A percentile compares a stretch with the other conserved stretches of the same genome.
Evolutionary conservation across 2,888 invertebrate genomes (phyloP).

Genomic region (Panopea generosa): DNA sequence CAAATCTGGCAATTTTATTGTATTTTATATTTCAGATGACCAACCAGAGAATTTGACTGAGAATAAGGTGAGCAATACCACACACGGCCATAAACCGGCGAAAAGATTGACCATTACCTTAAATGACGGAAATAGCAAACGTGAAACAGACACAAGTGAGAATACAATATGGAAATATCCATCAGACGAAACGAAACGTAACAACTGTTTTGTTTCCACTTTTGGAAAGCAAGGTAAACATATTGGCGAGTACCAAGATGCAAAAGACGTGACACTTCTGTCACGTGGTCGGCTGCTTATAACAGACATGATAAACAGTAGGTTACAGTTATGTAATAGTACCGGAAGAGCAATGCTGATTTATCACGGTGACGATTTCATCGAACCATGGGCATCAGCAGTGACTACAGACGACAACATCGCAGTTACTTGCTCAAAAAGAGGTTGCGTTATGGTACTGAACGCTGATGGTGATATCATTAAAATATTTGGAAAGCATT

Average conservation of each 20-base stretch:
- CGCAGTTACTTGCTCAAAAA: constrained; percentile 70
- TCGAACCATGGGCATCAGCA: constrained; percentile 74
- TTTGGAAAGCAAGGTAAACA: constrained; percentile 63
- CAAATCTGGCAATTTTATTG: no score
- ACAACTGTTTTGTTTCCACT: constrained; percentile 18
- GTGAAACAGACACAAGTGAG: not conserved
- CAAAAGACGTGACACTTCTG: constrained; percentile 59
- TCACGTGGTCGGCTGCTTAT: constrained; percentile 67
- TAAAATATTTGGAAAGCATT: constrained; percentile 64
- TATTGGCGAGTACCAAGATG: constrained; percentile 66
- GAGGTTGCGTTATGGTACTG: constrained; percentile 68
- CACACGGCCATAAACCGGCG: no score
- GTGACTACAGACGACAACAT: constrained; percentile 67
- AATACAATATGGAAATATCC: constrained; percentile 7
- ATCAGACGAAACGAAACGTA: not conserved
- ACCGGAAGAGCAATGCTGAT: constrained; percentile 58
- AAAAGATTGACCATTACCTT: no score
- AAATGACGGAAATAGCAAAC: no score
- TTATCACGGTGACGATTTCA: constrained; percentile 59
- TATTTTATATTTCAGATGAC: no score
- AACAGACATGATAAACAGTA: constrained; percentile 75
- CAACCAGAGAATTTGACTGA: no score
- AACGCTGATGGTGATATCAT: constrained; percentile 61
- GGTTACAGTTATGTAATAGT: constrained; percentile 71
- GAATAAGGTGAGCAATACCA: no score